Percentiles rank a stretch among this genome's conserved stretches.
These are phyloP conservation scores for Charaxes varanes DNA, from an alignment of 1,140 invertebrate species.

Conservation along the genomic window DNA sequence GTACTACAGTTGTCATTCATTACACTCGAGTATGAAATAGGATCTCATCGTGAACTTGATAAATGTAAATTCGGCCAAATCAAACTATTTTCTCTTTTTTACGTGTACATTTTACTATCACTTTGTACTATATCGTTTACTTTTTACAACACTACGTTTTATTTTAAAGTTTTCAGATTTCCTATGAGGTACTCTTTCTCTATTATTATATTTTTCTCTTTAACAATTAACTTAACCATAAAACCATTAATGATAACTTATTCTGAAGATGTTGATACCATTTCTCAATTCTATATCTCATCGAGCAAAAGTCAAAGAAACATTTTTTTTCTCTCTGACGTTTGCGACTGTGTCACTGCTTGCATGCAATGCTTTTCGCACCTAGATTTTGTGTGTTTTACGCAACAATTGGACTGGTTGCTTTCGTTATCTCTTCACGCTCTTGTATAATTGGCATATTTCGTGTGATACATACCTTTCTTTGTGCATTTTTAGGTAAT, in stretches of 20 bases:
- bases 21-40: conserved; percentile 50
- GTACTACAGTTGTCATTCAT: conserved; percentile 10
- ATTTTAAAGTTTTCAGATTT: conserved; percentile 67
- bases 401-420: conserved; percentile 52
- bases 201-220: conserved; percentile 43
- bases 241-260: conserved; percentile 39
- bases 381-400: conserved; percentile 35
- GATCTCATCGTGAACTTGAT: conserved; percentile 33
- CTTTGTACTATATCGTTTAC: conserved; percentile 34
- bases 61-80: conserved; percentile 43
- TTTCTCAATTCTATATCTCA: conserved; percentile 24
- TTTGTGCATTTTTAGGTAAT: conserved; percentile 20
- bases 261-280: conserved; percentile 47
- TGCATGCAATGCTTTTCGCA: conserved; percentile 63
- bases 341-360: conserved; percentile 43
- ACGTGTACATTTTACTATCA: conserved; percentile 41
- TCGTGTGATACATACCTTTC: conserved; percentile 32
- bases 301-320: conserved; percentile 32
- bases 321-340: conserved; percentile 25
- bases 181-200: conserved; percentile 46
- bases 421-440: conserved; percentile 50
- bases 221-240: conserved; percentile 61
- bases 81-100: conserved; percentile 12
- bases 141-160: conserved; percentile 43
- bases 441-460: conserved; percentile 47